Base-by-base conservation (phyloP, 2,888 invertebrate genomes). In the Cheilosia pagana region DNA sequence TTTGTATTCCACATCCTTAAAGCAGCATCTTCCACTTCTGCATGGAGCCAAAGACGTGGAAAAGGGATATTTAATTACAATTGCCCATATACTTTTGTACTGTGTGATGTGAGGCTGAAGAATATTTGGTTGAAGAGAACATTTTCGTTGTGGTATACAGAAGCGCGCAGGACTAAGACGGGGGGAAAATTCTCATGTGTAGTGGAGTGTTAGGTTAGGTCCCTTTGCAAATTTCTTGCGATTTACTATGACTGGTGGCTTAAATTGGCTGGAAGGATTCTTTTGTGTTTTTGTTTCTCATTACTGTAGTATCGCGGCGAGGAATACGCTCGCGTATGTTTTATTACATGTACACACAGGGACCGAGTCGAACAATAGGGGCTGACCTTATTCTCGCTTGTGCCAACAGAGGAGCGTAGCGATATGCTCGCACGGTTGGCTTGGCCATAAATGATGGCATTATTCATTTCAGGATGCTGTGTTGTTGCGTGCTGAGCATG, bases 181-280 rank as follows among this genome's bases (percentile, higher is more conserved):
- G 23, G 39, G 60, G 28, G 59, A 48, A 16, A 21, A 72, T 77
- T 71, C 52, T 57, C 31, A 21, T 71, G 45, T 28, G 63, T 12
- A 35, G 43, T 23, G 19, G 4, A 41, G 41, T 78, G 63, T 78
- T 74, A 68, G 78, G 74, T 70, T 79, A 78, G 70, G 55, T 83
- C 67, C 70, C 65, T 62, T 76, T 67, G 81, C 67, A 70, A 71
- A 67, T 79, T 75, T 59, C 43, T 81, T 57, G 76, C 75, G 81
- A 81, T 76, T 85, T 76, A 81, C 81, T 85, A 76, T 76, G 71
- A 71, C 59, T 81, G 60, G 79, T 79, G 62, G 71, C 50, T 85
- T 81, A 85, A 85, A 85, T 85, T 85, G 85, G 81, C 85, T 85
- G 81, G 71, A 71, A 76, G 81, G 81, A 45, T 85, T 48, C 85